Percentiles rank a stretch among this genome's conserved stretches.
These are phyloP conservation scores for Oreochromis spilurus DNA, from an alignment of 2,113 vertebrate genomes.

Conservation along the genomic window DNA sequence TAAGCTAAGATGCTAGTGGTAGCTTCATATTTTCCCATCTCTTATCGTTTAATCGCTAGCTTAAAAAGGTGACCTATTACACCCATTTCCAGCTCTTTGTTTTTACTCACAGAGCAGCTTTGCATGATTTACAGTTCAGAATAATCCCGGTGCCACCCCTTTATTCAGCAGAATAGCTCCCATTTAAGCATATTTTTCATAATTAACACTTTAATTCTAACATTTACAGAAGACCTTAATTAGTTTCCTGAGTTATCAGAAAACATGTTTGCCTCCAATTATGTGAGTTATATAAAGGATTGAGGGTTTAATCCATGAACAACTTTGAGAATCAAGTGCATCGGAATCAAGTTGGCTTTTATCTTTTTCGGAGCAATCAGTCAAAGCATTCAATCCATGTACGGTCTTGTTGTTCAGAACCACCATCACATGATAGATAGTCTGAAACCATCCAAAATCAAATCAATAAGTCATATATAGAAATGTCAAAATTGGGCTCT, in stretches of 20 bases:
- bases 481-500: conserved; percentile 47
- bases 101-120: neutral
- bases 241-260: neutral
- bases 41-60: neutral
- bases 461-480: conserved; percentile 59
- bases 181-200: neutral
- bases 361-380: neutral
- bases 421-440: conserved; percentile 23
- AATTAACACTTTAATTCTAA: neutral
- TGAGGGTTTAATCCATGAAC: neutral
- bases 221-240: neutral
- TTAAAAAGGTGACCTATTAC: neutral
- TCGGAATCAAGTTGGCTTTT: neutral
- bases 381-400: neutral
- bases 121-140: neutral
- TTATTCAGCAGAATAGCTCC: neutral
- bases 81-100: neutral
- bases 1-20: neutral
- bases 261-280: neutral
- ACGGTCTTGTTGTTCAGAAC: conserved; percentile 20
- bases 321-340: neutral
- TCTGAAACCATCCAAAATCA: conserved; percentile 1
- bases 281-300: neutral
- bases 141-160: neutral
- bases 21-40: neutral